Evolutionary conservation across 1,140 invertebrate genomes (phyloP), one percentile per base, ranked within the genome.

Genomic region (Oncopeltus fasciatus): DNA sequence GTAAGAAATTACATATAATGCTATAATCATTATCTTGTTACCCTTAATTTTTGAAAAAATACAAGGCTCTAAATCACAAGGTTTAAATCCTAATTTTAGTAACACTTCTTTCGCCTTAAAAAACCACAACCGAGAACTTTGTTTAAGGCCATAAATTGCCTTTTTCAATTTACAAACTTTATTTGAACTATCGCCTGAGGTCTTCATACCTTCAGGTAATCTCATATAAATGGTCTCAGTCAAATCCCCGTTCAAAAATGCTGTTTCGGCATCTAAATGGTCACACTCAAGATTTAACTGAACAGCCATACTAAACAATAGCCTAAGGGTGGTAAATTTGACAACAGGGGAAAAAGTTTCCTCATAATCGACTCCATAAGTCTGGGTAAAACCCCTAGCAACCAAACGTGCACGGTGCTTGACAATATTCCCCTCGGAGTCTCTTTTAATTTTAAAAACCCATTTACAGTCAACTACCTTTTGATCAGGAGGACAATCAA

Each of bases 61-160:
- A 69, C 53, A 70, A 24, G 65, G 59, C 43, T 66, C 63, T 59
- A 64, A 24, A 59, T 65, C 2, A 64, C 20, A 46, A 61, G 56
- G 24, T 26, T 51, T 16, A 65, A 64, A 62, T 43, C 64, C 59
- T 12, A 65, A 18, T 60, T 33, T 66, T 43, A 4, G 33, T 16
- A 44, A 16, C 2, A 47, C 47, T 66, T 8, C 70, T 63, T 28
- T 56, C 67, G 21, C 68, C 8, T 16, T 8, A 16, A 8, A 56
- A 60, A 75, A 71, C 76, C 75, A 78, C n/a, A 62, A 67, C 47
- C 68, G 62, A 16, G 73, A 65, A 20, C 74, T 66, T 68, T 77
- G 74, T 66, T 76, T 76, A 2, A 78, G 64, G 0, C 72, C 76
- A 65, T 78, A 77, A 1, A 77, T 20, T 28, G 68, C 70, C 67